Conservation (phyloP, 2,797 vertebrate genomes). For the Hybognathus amarus region DNA sequence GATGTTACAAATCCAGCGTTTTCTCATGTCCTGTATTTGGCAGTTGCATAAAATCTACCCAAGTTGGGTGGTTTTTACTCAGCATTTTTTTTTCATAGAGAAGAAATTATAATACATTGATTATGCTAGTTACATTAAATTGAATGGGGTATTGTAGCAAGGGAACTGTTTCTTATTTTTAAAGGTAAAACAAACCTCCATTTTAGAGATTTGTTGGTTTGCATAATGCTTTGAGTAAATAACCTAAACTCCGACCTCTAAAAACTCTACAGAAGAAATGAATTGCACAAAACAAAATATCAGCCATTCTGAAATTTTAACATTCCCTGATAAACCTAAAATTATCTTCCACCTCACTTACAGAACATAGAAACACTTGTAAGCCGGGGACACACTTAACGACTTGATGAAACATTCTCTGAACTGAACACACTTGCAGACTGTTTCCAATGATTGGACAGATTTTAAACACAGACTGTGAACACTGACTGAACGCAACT, state of each 20-base stretch:
- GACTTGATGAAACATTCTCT: too few relatives aligned
- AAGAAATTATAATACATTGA: not conserved
- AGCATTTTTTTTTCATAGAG: too few relatives aligned
- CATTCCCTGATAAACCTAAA: slow-evolving; percentile 29
- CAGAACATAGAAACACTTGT: not conserved
- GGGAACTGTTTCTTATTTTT: too few relatives aligned
- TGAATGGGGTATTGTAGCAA: not conserved
- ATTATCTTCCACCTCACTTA: slow-evolving; percentile 2
- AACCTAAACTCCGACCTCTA: not conserved
- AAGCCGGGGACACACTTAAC: too few relatives aligned
- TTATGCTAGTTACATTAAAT: not conserved
- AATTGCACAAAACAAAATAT: not conserved
- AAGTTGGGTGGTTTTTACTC: too few relatives aligned
- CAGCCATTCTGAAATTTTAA: not conserved
- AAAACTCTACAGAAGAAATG: not conserved
- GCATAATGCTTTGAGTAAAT: not conserved
- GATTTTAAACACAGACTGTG: too few relatives aligned
- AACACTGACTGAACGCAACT: too few relatives aligned
- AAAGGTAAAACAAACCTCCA: too few relatives aligned
- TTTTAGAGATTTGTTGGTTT: not conserved
- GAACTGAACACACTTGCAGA: too few relatives aligned
- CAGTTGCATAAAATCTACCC: too few relatives aligned
- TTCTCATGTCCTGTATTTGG: too few relatives aligned
- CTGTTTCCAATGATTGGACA: too few relatives aligned
- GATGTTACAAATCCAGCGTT: not conserved